A percentile compares a stretch with the other conserved stretches of the same genome.
phyloP scores from a whole-genome alignment of 1,140 invertebrate genomes.

The Centruroides sculpturatus region DNA sequence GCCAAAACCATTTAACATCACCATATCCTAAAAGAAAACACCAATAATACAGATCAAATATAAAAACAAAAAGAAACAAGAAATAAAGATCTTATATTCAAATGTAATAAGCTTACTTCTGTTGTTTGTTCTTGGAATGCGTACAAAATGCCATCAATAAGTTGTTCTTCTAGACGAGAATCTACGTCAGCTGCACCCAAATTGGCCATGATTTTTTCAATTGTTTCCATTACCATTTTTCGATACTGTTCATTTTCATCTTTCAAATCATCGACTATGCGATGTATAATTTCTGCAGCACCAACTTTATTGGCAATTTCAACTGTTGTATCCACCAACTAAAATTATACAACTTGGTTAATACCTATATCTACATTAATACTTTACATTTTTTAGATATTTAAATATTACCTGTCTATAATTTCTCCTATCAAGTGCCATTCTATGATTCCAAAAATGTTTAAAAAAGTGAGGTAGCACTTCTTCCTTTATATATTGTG shows the following conservation, averaged over 20 bases:
- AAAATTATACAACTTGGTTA: neutral
- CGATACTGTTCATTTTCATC: constrained; percentile 99
- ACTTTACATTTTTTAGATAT: constrained; percentile 13
- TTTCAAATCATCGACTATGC: constrained; percentile 97
- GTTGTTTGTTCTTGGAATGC: constrained; percentile 99
- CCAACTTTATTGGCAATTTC: constrained; percentile 99
- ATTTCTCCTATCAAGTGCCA: constrained; percentile 95
- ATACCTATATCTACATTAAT: neutral
- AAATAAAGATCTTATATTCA: neutral
- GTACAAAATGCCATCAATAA: constrained; percentile 98
- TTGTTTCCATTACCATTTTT: constrained; percentile 99
- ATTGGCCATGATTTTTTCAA: constrained; percentile 96
- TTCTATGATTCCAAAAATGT: constrained; percentile 99
- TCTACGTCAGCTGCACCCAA: constrained; percentile 96
- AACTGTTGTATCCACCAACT: constrained; percentile 96
- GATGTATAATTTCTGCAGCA: constrained; percentile 93
- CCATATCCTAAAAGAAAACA: constrained; percentile 61
- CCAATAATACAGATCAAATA: neutral
- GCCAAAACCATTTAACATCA: constrained; percentile 98
- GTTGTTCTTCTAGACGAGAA: constrained; percentile 90
- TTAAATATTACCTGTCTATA: constrained; percentile 58
- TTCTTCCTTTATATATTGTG: constrained; percentile 98
- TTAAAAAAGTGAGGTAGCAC: constrained; percentile 98
- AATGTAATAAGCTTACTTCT: constrained; percentile 45
- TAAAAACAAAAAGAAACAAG: neutral